Evolutionary conservation across 2,797 vertebrate genomes (phyloP), one percentile per base, ranked within the genome.

Genomic region (Esox lucius): DNA sequence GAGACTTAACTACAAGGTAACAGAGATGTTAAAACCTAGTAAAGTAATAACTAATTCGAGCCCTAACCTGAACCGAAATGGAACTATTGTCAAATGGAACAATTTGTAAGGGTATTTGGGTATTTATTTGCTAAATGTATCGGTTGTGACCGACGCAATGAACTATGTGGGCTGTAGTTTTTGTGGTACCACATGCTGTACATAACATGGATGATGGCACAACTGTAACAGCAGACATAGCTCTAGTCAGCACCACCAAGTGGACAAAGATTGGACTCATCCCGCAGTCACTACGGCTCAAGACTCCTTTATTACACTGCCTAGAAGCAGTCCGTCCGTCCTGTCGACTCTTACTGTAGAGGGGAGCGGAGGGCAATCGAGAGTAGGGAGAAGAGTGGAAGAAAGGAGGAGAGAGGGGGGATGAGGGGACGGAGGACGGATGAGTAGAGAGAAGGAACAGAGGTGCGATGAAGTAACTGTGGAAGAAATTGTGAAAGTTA

Each of bases 141-240:
- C 39, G 9, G 39, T 42, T 6, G 39, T 42, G 5, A 42, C 39
- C 39, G 42, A 42, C 39, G 9, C 39, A 42, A 42, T 42, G 39
- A 42, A 42, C 39, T 42, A 42, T 42, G 39, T 1, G 39, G 39
- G 39, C 39, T 42, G 39, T 42, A 42, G 39, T 42, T 1, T 42
- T 42, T 42, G 42, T 42, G 39, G 9, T 42, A 42, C 42, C 39
- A 42, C 39, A 42, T 42, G 39, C 78, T 78, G 74, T 76, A 83
- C 82, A 72, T 19, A 22, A 61, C 78, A 67, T 77, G 79, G 68
- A 74, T 78, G 73, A 73, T 0, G 59, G 78, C 85, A 72, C 79
- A 17, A 80, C 70, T 56, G 80, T 80, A 84, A 81, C 82, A 84
- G 81, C 75, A 75, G 42, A 80, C 71, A 0, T 31, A 80, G 75